Percentiles rank a stretch among this genome's conserved stretches.
phyloP scores from a whole-genome alignment of 2,797 vertebrate genomes.

The Notolabrus celidotus region DNA sequence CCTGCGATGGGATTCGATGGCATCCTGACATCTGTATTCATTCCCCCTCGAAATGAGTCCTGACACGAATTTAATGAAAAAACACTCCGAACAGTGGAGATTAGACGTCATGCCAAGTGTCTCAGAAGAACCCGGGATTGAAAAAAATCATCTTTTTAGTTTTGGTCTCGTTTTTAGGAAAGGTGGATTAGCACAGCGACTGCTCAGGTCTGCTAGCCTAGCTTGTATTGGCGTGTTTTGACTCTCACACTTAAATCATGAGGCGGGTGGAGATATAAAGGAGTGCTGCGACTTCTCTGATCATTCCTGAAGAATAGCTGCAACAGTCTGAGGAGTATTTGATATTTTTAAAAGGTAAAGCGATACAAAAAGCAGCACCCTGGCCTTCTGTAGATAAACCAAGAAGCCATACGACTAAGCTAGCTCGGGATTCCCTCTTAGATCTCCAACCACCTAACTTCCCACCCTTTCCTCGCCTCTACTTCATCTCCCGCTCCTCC shows the following conservation, averaged over 20 bases:
- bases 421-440: constrained; percentile 46
- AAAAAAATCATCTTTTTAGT: constrained; percentile 61
- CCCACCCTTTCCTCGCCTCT: constrained; percentile 12
- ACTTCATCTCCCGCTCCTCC: constrained; percentile 35
- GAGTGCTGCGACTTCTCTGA: background rate
- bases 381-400: constrained; percentile 62
- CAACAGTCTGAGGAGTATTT: constrained; percentile 8
- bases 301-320: constrained; percentile 2
- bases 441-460: constrained; percentile 54
- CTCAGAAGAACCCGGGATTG: constrained; percentile 17
- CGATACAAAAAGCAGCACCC: constrained; percentile 53
- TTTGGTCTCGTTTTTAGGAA: constrained; percentile 75
- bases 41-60: constrained; percentile 82
- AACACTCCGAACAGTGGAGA: constrained; percentile 71
- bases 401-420: constrained; percentile 23
- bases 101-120: constrained; percentile 79
- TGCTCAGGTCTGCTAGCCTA: constrained; percentile 26
- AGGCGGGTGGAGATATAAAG: constrained; percentile 47
- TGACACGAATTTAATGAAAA: constrained; percentile 85
- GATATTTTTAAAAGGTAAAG: constrained; percentile 30
- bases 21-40: constrained; percentile 88
- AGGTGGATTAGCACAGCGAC: constrained; percentile 63
- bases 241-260: constrained; percentile 4
- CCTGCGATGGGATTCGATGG: constrained; percentile 83
- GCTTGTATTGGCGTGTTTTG: constrained; percentile 12